Base-by-base conservation (phyloP, 1,140 invertebrate species). In the Cotesia glomerata region DNA sequence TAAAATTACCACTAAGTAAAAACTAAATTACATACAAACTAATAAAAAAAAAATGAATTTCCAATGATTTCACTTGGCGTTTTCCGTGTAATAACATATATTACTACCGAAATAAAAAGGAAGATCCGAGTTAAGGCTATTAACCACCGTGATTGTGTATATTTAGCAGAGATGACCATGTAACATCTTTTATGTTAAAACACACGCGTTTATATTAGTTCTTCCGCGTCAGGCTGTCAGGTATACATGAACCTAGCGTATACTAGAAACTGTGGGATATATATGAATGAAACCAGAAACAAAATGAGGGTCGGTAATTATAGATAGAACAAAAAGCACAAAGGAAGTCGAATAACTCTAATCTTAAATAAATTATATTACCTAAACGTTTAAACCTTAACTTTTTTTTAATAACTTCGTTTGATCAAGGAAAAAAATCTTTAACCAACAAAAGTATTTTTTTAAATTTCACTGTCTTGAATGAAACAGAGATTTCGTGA, bases 271-370 rank as follows among this genome's bases (percentile, higher is more conserved):
- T 26, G 26, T 26, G 26, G 26, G 26, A 26, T 39, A 56, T 36
- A 58, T 65, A 72, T 75, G 74, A 75, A 75, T 75, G 81, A 76
- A 81, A 76, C 75, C 76, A 65, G 81, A 76, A 81, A 76, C 76
- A 76, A 65, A 79, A 78, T 76, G 77, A 80, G 78, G 81, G 79
- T 79, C 79, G 63, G 75, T 80, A 79, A 82, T 81, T 82, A 80
- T 78, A 80, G 80, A 70, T 74, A 72, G 59, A 64, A 71, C 75
- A 56, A 69, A 76, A 75, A 74, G 35, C 69, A 18, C n/a, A 18
- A 58, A 16, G 16, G 16, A 54, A 54, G 16, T 54, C 65, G 74
- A 61, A 45, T 45, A 45, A 45, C 56, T 71, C 77, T 74, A 75
- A 81, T 81, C 76, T 74, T 52, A 45, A 72, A 69, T 73, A n/a